Conservation (phyloP, 2,888 invertebrate genomes). For the Amphimallon solstitiale region DNA sequence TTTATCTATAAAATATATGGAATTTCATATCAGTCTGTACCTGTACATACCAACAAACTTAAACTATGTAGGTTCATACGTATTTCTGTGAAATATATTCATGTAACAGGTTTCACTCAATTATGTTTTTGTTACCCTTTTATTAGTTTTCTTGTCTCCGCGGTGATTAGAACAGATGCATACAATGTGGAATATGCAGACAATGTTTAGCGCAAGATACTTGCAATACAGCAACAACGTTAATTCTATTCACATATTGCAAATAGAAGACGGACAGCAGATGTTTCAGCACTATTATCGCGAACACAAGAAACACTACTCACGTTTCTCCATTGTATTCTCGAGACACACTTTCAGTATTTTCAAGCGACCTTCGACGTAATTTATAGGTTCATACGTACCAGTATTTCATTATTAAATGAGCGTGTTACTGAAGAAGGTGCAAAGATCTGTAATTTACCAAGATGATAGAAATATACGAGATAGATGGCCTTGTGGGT, state of each 20-base stretch:
- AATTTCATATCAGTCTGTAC: no score
- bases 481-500: constrained; percentile 30
- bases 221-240: no score
- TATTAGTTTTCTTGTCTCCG: not conserved
- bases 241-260: not conserved
- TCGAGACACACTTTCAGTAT: constrained; percentile 17
- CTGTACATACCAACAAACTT: no score
- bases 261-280: not conserved
- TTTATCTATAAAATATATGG: no score
- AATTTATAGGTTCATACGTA: constrained; percentile 7
- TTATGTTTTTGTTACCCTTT: not conserved
- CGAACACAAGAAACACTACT: constrained; percentile 8
- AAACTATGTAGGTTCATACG: no score
- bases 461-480: constrained; percentile 20
- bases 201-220: no score
- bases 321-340: constrained; percentile 22
- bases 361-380: constrained; percentile 24
- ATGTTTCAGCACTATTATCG: constrained; percentile 10
- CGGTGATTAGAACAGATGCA: constrained; percentile 23
- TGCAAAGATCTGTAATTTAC: constrained; percentile 29
- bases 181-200: constrained; percentile 1
- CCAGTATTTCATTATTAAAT: constrained; percentile 7
- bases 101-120: constrained; percentile 8
- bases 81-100: not conserved
- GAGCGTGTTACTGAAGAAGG: constrained; percentile 27